These are phyloP conservation scores for Tyria jacobaeae DNA, from an alignment of 2,888 invertebrate genomes.

Conservation along the genomic window DNA sequence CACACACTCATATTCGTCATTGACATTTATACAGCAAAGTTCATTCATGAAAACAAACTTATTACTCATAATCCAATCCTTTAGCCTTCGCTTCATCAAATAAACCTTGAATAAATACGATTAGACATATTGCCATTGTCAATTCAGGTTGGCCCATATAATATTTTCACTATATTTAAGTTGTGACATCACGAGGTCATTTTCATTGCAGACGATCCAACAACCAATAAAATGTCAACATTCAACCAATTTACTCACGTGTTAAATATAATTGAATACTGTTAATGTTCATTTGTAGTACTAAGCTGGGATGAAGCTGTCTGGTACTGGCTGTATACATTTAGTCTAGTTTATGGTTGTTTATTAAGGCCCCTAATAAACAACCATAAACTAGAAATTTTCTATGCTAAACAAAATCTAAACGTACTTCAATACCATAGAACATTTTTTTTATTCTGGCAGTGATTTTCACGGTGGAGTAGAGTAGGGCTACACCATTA, in stretches of 20 bases:
- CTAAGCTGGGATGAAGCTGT: constrained; percentile 3
- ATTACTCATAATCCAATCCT: constrained; percentile 29
- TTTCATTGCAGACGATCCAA: constrained; percentile 47
- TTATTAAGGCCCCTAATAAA: too few species aligned
- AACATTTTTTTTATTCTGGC: too few species aligned
- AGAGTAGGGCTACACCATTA: too few species aligned
- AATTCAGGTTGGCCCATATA: constrained; percentile 42
- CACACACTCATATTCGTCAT: neutral
- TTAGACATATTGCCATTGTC: constrained; percentile 48
- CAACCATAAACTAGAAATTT: too few species aligned
- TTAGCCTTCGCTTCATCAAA: constrained; percentile 33
- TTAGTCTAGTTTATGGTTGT: neutral
- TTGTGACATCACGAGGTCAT: constrained; percentile 47
- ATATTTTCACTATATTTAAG: constrained; percentile 37
- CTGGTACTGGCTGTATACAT: constrained; percentile 6
- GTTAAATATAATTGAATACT: constrained; percentile 16
- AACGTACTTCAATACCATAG: too few species aligned
- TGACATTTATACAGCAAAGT: constrained; percentile 7
- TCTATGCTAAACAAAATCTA: too few species aligned
- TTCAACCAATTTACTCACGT: constrained; percentile 42
- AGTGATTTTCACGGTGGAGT: too few species aligned
- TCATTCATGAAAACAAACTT: constrained; percentile 10
- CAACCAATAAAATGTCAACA: constrained; percentile 57
- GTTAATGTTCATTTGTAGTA: constrained; percentile 10
- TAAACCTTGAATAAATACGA: constrained; percentile 39